Base-by-base conservation (phyloP, 1,140 invertebrate genomes). In the Sarcophaga peregrina region DNA sequence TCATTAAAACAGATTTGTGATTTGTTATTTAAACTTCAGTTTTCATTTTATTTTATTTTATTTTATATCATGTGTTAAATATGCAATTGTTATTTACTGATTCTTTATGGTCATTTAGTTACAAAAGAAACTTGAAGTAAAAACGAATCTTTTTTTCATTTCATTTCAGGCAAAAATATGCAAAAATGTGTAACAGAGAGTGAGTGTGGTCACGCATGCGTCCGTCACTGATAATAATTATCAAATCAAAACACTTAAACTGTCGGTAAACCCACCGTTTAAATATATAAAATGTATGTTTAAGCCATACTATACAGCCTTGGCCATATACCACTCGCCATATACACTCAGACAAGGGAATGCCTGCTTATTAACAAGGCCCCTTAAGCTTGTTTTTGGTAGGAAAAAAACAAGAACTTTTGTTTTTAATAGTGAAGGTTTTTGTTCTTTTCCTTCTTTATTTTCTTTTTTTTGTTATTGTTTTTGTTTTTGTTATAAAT, bases 171-270 rank as follows among this genome's bases (percentile, higher is more conserved):
- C 25, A 37, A 68, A 68, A 68, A 58, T 62, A 13, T 37, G 25
- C 25, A 37, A 37, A 37, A 37, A 37, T 37, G 25, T 37, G 25
- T 37, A 37, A 37, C 25, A 37, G 25, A 37, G 25, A 68, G 62
- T 68, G 62, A 68, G 62, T 68, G 62, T 85, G 85, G 86, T 87
- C 88, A 89, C 88, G 87, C 88, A 89, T 87, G 80, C 80, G 80
- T 78, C n/a, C 83, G 68, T 80, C 72, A 72, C 78, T 83, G 87
- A 89, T 88, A 89, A 87, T 89, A 89, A 89, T 89, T 89, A 89
- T 89, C 88, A 89, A 89, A 89, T 89, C 88, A 89, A 88, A 89
- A 87, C 88, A 87, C 86, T 87, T 89, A 88, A 89, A 88, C 86
- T 86, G 85, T 85, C 84, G 88, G 83, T 86, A 87, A 85, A 85